Base-by-base conservation (phyloP, 2,113 vertebrate genomes). In the Tachycineta bicolor region DNA sequence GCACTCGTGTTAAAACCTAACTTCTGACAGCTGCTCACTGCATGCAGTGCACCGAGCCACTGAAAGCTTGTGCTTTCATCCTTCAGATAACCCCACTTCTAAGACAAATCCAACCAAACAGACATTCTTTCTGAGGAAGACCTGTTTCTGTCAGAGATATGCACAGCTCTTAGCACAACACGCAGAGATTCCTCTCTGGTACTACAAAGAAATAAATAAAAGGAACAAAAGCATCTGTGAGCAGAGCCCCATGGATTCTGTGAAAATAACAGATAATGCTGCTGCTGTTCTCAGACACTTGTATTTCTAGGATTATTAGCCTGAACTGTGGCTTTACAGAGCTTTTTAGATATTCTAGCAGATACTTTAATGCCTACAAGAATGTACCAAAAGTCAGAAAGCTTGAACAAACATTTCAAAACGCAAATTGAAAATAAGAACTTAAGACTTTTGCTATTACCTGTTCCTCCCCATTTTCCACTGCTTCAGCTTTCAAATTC, bases 401-500 rank as follows among this genome's bases (percentile, higher is more conserved):
- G 39, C 22, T 33, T 59, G 73, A 90, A 74, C 0, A 24, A 90
- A 11, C 14, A 71, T 67, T 70, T 76, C 39, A 53, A 65, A 79
- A 63, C 4, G 39, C 13, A 69, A 70, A 63, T 2, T 71, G 17
- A 49, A 92, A 80, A 50, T 11, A 58, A 65, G 23, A 47, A 17
- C 11, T 13, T 59, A 29, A 29, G 25, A 58, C 24, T 44, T 52
- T 83, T 73, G 25, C n/a, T 83, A 19, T 86, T 97, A 99, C 99
- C 98, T 98, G 98, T 90, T 98, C 98, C 24, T 99, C 98, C 34
- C 97, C 97, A 12, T 96, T 92, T 52, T 98, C 98, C 0, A 91
- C 96, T 37, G 98, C 96, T 55, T 98, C 98, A 2, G 96, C 94
- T 97, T 99, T 99, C 68, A 99, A 81, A 93, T 89, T 98, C 93